Evolutionary conservation across 2,113 vertebrate genomes (phyloP).

Genomic region (Macroglossus sobrinus): DNA sequence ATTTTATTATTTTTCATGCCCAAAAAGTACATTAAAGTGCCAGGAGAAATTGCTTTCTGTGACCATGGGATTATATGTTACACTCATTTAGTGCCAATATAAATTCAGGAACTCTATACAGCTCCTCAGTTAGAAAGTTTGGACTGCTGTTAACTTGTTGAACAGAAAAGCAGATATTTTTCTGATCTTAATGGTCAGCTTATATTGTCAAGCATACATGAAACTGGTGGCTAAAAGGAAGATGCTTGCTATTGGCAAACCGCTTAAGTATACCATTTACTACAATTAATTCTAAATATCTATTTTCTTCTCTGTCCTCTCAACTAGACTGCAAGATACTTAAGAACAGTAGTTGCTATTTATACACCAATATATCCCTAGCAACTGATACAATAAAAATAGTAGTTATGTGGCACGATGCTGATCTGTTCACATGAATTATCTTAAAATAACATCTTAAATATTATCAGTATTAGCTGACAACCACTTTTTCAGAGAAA

Average conservation of each 20-base stretch:
- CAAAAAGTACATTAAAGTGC: constrained; percentile 45
- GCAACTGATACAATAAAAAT: neutral
- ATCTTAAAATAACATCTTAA: neutral
- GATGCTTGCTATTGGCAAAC: neutral
- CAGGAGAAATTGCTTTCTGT: constrained; percentile 11
- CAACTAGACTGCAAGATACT: neutral
- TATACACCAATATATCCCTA: neutral
- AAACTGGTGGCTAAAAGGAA: neutral
- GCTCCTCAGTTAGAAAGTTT: constrained; percentile 45
- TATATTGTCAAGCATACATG: neutral
- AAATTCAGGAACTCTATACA: constrained; percentile 30
- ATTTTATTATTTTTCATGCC: constrained; percentile 12
- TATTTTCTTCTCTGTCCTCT: neutral
- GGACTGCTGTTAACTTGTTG: neutral
- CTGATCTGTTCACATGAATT: neutral
- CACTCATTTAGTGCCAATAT: constrained; percentile 39
- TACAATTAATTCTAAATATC: neutral
- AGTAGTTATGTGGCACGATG: neutral
- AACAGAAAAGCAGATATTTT: neutral
- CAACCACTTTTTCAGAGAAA: neutral
- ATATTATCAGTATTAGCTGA: neutral
- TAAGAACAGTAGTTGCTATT: neutral
- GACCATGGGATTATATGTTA: constrained; percentile 9
- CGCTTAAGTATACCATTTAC: neutral
- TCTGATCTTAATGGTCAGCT: neutral